Evolutionary conservation across 2,888 invertebrate genomes (phyloP).

Genomic region (Chesias legatella): DNA sequence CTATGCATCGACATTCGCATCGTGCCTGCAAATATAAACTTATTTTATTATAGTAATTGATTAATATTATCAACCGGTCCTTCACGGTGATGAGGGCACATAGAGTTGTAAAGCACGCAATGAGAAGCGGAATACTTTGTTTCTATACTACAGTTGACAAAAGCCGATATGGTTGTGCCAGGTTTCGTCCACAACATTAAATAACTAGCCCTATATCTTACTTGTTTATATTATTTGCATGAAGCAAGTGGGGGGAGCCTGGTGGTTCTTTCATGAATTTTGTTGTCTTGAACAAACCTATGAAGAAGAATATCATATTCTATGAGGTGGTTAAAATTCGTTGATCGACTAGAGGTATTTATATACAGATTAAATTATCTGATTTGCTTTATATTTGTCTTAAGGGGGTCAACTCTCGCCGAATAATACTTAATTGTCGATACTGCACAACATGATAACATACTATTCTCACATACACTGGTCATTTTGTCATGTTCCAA

Average conservation of each 20-base stretch:
- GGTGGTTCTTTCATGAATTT: constrained; percentile 72
- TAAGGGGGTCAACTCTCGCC: too few species aligned
- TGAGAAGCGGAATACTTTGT: constrained; percentile 28
- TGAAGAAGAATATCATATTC: constrained; percentile 56
- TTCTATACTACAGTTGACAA: constrained; percentile 56
- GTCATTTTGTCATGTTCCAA: too few species aligned
- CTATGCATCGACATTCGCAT: constrained; percentile 74
- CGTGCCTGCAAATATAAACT: constrained; percentile 52
- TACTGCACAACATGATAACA: too few species aligned
- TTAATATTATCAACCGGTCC: constrained; percentile 13
- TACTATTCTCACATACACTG: too few species aligned
- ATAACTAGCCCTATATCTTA: constrained; percentile 57
- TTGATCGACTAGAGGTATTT: background rate
- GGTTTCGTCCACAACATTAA: constrained; percentile 43
- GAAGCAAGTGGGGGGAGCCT: constrained; percentile 75
- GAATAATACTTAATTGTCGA: too few species aligned
- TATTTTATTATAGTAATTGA: background rate
- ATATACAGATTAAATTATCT: too few species aligned
- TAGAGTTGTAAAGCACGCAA: constrained; percentile 22
- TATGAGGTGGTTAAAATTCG: constrained; percentile 2
- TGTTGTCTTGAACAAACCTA: constrained; percentile 75
- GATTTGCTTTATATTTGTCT: too few species aligned
- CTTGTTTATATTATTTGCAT: constrained; percentile 74
- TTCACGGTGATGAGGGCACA: constrained; percentile 20
- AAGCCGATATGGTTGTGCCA: constrained; percentile 52